Evolutionary conservation across 2,888 invertebrate species (phyloP).

Genomic region (Leucozona laternaria): DNA sequence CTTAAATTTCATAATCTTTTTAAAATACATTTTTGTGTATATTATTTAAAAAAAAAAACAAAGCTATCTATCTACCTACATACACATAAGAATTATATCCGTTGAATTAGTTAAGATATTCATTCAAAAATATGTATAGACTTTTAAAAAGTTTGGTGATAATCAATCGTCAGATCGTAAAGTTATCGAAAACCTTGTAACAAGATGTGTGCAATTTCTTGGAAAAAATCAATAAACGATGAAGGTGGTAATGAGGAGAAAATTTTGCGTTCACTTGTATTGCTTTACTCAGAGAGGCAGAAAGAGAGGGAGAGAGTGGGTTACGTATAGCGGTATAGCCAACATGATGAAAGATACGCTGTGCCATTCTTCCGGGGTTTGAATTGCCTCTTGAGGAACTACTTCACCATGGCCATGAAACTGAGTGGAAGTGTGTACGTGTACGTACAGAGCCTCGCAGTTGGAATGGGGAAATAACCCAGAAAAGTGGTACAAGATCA

Average conservation of each 20-base stretch:
- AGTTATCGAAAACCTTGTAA: background rate
- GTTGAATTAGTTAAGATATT: background rate
- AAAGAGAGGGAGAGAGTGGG: background rate
- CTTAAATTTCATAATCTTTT: slow-evolving; percentile 59
- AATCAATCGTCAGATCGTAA: background rate
- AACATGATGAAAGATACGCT: slow-evolving; percentile 47
- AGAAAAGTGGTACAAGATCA: slow-evolving; percentile 65
- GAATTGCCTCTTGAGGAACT: slow-evolving; percentile 42
- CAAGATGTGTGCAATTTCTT: background rate
- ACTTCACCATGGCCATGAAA: slow-evolving; percentile 25
- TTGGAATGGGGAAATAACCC: slow-evolving; percentile 67
- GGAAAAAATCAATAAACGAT: background rate
- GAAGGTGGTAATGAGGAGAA: slow-evolving; percentile 56
- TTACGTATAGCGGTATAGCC: background rate
- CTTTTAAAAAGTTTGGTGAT: background rate
- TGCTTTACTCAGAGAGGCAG: background rate
- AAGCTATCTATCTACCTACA: background rate
- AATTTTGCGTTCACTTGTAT: slow-evolving; percentile 59
- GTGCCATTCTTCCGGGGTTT: slow-evolving; percentile 61
- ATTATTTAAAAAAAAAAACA: background rate
- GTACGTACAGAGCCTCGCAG: background rate
- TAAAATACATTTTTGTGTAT: slow-evolving; percentile 26
- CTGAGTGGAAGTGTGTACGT: slow-evolving; percentile 14
- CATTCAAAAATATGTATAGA: background rate
- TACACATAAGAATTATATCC: background rate